A percentile compares a stretch with the other conserved stretches of the same genome.
Evolutionary conservation across 2,113 vertebrate genomes (phyloP).

Genomic region (Neodon shergylaensis): DNA sequence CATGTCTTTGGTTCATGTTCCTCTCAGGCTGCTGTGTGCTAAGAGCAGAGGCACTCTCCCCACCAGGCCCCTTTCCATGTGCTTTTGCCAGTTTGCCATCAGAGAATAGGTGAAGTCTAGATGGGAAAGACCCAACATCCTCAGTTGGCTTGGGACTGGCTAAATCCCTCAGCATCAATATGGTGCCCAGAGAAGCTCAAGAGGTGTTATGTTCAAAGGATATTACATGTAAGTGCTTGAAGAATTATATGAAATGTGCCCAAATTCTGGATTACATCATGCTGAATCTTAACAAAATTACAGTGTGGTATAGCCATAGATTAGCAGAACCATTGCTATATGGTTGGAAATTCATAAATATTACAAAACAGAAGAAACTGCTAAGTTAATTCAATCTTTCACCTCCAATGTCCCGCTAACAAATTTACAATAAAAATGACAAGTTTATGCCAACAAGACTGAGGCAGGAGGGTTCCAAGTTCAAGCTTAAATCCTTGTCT

Average conservation of each 20-base stretch:
- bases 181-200: background rate
- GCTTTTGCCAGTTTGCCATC: background rate
- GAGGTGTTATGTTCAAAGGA: background rate
- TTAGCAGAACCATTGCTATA: background rate
- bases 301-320: background rate
- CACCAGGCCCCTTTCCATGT: background rate
- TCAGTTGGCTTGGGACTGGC: background rate
- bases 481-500: background rate
- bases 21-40: background rate
- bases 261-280: background rate
- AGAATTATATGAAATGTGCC: background rate
- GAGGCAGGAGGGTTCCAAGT: background rate
- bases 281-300: slow-evolving; percentile 29
- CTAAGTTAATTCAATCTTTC: background rate
- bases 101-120: background rate
- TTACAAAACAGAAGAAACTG: background rate
- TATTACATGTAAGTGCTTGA: background rate
- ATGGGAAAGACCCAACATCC: background rate
- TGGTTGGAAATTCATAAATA: background rate
- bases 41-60: background rate
- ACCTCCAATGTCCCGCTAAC: background rate
- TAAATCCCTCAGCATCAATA: background rate
- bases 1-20: background rate
- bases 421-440: background rate
- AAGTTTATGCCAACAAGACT: background rate